phyloP scores from a whole-genome alignment of 2,797 vertebrate species.

The Mormyrus proboscirostris region DNA sequence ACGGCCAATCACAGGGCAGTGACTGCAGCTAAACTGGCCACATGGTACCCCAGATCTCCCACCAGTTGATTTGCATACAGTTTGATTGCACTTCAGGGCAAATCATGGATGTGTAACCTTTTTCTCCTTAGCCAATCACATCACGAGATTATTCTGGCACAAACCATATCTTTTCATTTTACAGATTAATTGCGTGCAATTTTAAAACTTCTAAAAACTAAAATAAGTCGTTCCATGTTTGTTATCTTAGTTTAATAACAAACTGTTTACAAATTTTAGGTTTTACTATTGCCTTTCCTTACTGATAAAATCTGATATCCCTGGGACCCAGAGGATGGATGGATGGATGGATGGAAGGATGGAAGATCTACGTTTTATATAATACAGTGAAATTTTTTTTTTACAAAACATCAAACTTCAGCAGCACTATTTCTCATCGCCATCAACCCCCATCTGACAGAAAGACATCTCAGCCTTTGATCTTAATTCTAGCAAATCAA shows the following conservation, averaged over 20 bases:
- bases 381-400: neutral
- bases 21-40: neutral
- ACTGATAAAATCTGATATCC: neutral
- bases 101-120: neutral
- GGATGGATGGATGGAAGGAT: neutral
- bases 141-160: neutral
- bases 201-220: neutral
- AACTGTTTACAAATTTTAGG: neutral
- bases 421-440: neutral
- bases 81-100: neutral
- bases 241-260: neutral
- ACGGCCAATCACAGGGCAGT: neutral
- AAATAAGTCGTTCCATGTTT: neutral
- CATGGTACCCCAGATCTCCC: conserved; percentile 2
- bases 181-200: neutral
- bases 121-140: neutral
- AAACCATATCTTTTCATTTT: neutral
- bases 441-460: neutral
- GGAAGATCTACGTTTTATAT: neutral
- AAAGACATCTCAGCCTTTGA: neutral
- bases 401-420: neutral
- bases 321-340: neutral
- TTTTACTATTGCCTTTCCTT: neutral
- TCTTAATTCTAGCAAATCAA: neutral
- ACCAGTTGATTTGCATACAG: neutral